Conservation (phyloP, 1,140 invertebrate genomes). For the Melanaphis sacchari region DNA sequence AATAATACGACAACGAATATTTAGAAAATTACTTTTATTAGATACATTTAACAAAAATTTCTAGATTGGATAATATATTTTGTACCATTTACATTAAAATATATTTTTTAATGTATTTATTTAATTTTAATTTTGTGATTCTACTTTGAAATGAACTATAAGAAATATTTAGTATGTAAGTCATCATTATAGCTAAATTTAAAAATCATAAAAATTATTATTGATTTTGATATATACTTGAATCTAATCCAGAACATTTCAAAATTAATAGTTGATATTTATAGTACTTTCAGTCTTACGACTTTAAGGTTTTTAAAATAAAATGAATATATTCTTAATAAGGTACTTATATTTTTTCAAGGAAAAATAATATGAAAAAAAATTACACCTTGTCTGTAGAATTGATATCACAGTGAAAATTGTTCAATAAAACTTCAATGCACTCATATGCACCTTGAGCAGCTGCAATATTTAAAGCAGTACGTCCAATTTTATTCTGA, state of each 20-base stretch:
- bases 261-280: not conserved
- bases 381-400: slow-evolving; percentile 27
- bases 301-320: not conserved
- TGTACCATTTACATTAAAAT: too few species aligned
- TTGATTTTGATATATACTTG: not conserved
- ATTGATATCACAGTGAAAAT: not conserved
- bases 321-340: too few species aligned
- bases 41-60: not conserved
- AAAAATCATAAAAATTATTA: not conserved
- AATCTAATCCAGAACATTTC: not conserved
- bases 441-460: slow-evolving; percentile 52
- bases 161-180: not conserved
- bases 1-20: not conserved
- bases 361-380: not conserved
- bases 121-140: not conserved
- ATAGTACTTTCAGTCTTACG: not conserved
- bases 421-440: slow-evolving; percentile 29
- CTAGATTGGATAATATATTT: not conserved
- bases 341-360: not conserved
- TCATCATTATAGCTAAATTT: not conserved
- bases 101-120: not conserved
- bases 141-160: not conserved
- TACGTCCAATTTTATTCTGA: slow-evolving; percentile 51
- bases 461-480: slow-evolving; percentile 51
- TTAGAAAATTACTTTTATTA: not conserved